A percentile compares a stretch with the other conserved stretches of the same genome.
Conservation (phyloP, 2,888 invertebrate species). For the Andrena trimmerana region DNA sequence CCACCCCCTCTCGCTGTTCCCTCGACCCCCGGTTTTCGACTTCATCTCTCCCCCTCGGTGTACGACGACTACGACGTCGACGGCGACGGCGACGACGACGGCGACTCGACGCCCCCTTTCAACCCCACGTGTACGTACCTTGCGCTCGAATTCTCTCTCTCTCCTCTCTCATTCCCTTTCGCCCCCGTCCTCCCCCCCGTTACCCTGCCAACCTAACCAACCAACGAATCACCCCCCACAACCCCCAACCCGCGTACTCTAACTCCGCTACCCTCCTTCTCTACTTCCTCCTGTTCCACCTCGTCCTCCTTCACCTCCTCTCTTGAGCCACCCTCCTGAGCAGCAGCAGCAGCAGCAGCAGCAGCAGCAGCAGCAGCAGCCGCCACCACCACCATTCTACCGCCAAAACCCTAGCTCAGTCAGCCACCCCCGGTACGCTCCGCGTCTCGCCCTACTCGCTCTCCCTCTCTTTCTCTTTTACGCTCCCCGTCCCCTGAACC, state of each 20-base stretch:
- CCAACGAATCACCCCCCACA: conserved; percentile 66
- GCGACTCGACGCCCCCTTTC: conserved; percentile 76
- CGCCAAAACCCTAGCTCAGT: conserved; percentile 81
- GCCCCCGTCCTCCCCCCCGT: conserved; percentile 65
- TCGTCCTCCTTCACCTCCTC: conserved; percentile 59
- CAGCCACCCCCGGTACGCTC: conserved; percentile 56
- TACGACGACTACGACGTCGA: conserved; percentile 51
- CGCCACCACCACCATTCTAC: conserved; percentile 72
- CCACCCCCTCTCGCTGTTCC: conserved; percentile 25
- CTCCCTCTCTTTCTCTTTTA: conserved; percentile 53
- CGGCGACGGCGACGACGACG: conserved; percentile 64
- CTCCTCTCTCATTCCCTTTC: conserved; percentile 51
- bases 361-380: conserved; percentile 45
- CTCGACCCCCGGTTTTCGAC: conserved; percentile 60
- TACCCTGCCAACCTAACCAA: conserved; percentile 79
- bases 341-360: conserved; percentile 63
- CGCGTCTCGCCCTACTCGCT: conserved; percentile 42
- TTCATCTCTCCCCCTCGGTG: conserved; percentile 64
- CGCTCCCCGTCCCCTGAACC: conserved; percentile 65
- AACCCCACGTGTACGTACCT: conserved; percentile 82
- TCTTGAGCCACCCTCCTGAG: conserved; percentile 66
- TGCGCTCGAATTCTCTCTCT: conserved; percentile 81
- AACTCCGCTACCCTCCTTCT: conserved; percentile 52
- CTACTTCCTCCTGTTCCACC: conserved; percentile 56
- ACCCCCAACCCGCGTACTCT: conserved; percentile 7